These are phyloP conservation scores for Probaryconus sp. DNA, from an alignment of 1,140 invertebrate species.

Conservation along the genomic window DNA sequence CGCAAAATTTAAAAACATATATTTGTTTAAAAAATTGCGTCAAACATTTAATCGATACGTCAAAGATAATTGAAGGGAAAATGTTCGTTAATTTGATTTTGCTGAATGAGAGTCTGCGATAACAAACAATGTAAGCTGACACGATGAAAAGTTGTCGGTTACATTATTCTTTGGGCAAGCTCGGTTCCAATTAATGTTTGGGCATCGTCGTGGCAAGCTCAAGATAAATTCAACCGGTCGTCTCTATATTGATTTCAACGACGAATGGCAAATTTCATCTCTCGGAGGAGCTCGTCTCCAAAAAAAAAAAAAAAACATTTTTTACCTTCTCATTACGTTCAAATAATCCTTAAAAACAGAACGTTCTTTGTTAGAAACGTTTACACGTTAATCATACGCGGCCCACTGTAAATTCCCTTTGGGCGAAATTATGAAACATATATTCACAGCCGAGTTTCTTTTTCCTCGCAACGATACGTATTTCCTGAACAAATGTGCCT, in stretches of 20 bases:
- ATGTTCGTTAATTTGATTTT: constrained; percentile 4
- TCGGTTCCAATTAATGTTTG: constrained; percentile 43
- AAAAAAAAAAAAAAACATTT: too few relatives aligned
- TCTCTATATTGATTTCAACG: constrained; percentile 19
- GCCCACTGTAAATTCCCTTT: too few relatives aligned
- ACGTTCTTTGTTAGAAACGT: neutral
- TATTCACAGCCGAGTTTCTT: too few relatives aligned
- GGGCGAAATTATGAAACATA: too few relatives aligned
- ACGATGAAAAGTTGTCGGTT: constrained; percentile 36
- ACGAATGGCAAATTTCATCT: constrained; percentile 25
- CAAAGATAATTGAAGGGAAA: constrained; percentile 1
- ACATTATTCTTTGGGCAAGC: constrained; percentile 41
- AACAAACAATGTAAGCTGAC: constrained; percentile 36
- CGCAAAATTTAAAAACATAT: too few relatives aligned
- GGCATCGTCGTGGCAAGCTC: constrained; percentile 33
- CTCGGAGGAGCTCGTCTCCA: constrained; percentile 1
- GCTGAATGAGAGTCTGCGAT: constrained; percentile 20
- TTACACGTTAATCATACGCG: too few relatives aligned
- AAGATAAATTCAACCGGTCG: constrained; percentile 39
- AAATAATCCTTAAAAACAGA: neutral
- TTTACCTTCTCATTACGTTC: too few relatives aligned
- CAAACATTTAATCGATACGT: too few relatives aligned
- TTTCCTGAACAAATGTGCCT: too few relatives aligned
- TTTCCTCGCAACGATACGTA: too few relatives aligned
- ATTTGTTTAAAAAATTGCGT: too few relatives aligned